Conservation (phyloP, 2,888 invertebrate genomes). For the Nineta flava region DNA sequence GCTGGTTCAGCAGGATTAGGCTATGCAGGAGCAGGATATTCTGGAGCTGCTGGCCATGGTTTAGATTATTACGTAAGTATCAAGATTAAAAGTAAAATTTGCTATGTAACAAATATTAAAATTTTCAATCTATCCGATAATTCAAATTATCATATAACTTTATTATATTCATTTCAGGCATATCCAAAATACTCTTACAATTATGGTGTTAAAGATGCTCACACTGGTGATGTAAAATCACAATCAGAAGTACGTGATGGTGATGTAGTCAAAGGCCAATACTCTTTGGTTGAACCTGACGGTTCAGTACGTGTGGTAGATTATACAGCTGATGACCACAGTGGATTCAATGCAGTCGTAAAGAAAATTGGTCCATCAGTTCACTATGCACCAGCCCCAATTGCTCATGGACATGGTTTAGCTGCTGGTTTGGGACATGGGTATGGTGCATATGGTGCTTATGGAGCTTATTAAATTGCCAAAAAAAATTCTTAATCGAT, state of each 20-base stretch:
- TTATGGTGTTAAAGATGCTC: slow-evolving; percentile 5
- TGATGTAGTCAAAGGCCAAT: slow-evolving; percentile 7
- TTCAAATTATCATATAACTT: too few species aligned
- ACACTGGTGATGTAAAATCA: slow-evolving; percentile 7
- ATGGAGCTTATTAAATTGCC: too few species aligned
- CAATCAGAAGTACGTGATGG: slow-evolving; percentile 6
- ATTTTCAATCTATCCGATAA: too few species aligned
- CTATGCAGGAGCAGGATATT: neutral
- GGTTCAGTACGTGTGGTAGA: slow-evolving; percentile 7
- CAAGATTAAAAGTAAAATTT: too few species aligned
- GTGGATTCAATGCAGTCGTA: slow-evolving; percentile 7
- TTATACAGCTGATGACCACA: slow-evolving; percentile 6
- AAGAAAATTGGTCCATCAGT: slow-evolving; percentile 5
- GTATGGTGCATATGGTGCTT: too few species aligned
- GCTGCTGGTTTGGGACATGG: too few species aligned
- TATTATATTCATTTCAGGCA: neutral
- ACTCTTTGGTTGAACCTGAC: slow-evolving; percentile 6
- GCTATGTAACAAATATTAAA: too few species aligned
- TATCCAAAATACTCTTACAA: slow-evolving; percentile 6
- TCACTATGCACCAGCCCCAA: neutral
- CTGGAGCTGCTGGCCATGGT: neutral
- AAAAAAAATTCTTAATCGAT: too few species aligned
- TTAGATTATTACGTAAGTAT: slow-evolving; percentile 4
- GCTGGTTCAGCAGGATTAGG: neutral
- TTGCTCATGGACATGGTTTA: too few species aligned